Evolutionary conservation across 2,888 invertebrate species (phyloP), one percentile per base, ranked within the genome.

Genomic region (Ophion slaviceki): DNA sequence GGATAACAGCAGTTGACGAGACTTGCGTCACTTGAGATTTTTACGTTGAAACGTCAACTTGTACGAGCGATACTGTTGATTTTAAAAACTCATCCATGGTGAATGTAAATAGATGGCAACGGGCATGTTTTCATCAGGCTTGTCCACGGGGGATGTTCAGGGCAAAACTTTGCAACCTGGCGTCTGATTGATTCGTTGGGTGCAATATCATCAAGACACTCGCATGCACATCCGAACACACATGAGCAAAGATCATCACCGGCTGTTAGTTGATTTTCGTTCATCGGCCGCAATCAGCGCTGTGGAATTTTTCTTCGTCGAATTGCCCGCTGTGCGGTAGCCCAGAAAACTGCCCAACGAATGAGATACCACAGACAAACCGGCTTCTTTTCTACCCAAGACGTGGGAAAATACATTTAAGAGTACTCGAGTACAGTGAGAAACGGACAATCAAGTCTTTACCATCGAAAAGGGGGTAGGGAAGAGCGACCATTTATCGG

Each of bases 361-460:
- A 72, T 45, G 67, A 70, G 62, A 82, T 74, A 67, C 32, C 67
- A 75, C 20, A 17, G 72, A 72, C 20, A 72, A 32, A 61, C 59
- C 11, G 36, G 36, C 32, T 7, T 75, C 32, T 61, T 75, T 81
- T 81, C 80, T 81, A 66, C 53, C 53, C 62, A 8, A 28, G 40
- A 59, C 24, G 62, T 87, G 88, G 89, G 88, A 90, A 90, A 90
- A 89, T 88, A 87, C 89, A 88, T 90, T 90, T 89, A 88, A 90
- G 88, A 89, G 87, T 86, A 87, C 28, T 64, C 64, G 28, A 47
- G 79, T 61, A 64, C 14, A 85, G 88, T 85, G 79, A 81, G 89
- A 87, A 85, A 86, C 88, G 89, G 85, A 89, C 89, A 90, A 91
- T 90, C 91, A 90, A 88, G 87, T 87, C 88, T 89, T 90, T 84